phyloP scores from a whole-genome alignment of 2,113 vertebrate genomes.

The Oxyruncus cristatus region DNA sequence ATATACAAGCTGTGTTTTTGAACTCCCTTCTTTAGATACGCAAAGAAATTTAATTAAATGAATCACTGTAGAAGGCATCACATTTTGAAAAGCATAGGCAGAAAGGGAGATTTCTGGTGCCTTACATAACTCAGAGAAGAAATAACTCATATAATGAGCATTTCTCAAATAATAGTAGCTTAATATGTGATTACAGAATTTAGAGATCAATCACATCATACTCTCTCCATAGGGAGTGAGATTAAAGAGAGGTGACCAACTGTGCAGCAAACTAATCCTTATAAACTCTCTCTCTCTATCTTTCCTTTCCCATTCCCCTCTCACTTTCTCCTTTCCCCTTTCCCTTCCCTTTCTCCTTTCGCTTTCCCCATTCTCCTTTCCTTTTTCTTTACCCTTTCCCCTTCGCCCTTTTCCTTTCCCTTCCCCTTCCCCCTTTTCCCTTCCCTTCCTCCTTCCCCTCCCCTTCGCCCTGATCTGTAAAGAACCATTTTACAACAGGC shows the following conservation, averaged over 20 bases:
- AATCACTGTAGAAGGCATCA: not conserved
- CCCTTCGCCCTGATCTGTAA: not conserved
- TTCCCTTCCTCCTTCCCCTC: not conserved
- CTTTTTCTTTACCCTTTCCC: too few species aligned
- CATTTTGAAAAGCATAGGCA: not conserved
- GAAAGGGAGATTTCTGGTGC: not conserved
- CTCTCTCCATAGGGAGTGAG: not conserved
- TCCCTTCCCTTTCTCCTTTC: not conserved
- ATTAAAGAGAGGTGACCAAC: not conserved
- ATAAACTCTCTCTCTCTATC: not conserved
- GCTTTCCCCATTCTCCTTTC: not conserved
- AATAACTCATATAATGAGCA: not conserved
- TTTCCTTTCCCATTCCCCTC: not conserved
- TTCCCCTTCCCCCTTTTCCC: rapidly evolving
- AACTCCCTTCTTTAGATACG: not conserved
- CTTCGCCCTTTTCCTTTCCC: too few species aligned
- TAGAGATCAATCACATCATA: not conserved
- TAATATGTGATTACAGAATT: not conserved
- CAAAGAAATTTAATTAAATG: not conserved
- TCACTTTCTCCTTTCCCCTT: not conserved
- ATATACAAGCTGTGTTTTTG: not conserved
- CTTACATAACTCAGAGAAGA: not conserved
- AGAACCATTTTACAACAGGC: not conserved
- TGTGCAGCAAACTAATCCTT: not conserved
- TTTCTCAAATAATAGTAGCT: not conserved